A percentile compares a stretch with the other conserved stretches of the same genome.
phyloP scores from a whole-genome alignment of 2,888 invertebrate species.

The Hydrotaea diabolus region DNA sequence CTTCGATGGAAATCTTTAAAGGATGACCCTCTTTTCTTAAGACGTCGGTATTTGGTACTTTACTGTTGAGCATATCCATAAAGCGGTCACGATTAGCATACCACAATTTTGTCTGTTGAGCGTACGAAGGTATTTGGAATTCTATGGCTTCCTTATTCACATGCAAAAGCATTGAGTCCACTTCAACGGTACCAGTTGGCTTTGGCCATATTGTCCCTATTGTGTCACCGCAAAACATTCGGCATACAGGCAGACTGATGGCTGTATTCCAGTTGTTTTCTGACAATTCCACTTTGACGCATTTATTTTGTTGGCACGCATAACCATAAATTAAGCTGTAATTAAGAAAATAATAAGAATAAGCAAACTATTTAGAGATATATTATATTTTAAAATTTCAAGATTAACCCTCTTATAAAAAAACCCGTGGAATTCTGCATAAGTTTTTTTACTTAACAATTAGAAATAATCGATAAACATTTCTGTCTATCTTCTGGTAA shows the following conservation, averaged over 20 bases:
- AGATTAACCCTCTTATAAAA: too few relatives aligned
- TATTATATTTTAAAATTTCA: too few relatives aligned
- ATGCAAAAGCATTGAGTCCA: constrained; percentile 80
- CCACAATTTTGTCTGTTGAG: constrained; percentile 75
- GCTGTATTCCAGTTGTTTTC: constrained; percentile 76
- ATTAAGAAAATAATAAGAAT: too few relatives aligned
- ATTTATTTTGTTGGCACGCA: constrained; percentile 75
- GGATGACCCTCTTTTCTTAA: constrained; percentile 80
- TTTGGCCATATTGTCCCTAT: constrained; percentile 81
- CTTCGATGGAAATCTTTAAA: constrained; percentile 78
- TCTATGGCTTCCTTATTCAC: constrained; percentile 79
- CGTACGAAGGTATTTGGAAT: constrained; percentile 74
- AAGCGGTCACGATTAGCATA: constrained; percentile 79
- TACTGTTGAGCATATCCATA: constrained; percentile 74
- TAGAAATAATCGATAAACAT: too few relatives aligned
- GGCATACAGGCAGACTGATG: constrained; percentile 81
- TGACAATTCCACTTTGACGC: constrained; percentile 77
- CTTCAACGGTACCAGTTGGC: constrained; percentile 81
- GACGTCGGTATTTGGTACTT: constrained; percentile 74
- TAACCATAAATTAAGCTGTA: constrained; percentile 77
- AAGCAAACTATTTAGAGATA: too few relatives aligned
- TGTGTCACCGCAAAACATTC: constrained; percentile 81
- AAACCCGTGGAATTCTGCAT: too few relatives aligned
- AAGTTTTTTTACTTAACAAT: too few relatives aligned
- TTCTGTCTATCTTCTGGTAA: too few relatives aligned